Evolutionary conservation across 2,888 invertebrate species (phyloP).

Genomic region (Parnassius apollo): DNA sequence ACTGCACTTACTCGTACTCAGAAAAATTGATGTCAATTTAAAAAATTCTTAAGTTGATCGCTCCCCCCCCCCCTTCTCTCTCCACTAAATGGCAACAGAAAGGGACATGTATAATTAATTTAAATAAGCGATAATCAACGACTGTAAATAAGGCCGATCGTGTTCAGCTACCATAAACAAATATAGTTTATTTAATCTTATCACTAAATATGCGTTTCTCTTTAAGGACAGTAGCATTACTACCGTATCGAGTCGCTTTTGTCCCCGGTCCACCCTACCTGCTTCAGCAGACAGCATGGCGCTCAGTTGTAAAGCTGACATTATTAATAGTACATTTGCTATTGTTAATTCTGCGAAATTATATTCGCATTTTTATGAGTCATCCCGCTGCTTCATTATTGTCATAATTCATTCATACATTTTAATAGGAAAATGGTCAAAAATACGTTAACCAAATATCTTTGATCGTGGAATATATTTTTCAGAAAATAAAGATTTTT

Average conservation of each 20-base stretch:
- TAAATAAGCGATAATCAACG: too few relatives aligned
- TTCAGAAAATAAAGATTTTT: neutral
- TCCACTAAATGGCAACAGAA: too few relatives aligned
- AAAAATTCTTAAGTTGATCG: too few relatives aligned
- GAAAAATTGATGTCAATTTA: too few relatives aligned
- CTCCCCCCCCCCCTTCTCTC: too few relatives aligned
- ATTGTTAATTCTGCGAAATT: constrained; percentile 30
- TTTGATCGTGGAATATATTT: constrained; percentile 18
- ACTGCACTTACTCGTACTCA: too few relatives aligned
- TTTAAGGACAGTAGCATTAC: too few relatives aligned
- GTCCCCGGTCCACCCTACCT: constrained; percentile 3
- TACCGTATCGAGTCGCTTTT: neutral
- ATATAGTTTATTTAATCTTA: too few relatives aligned
- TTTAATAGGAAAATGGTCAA: constrained; percentile 28
- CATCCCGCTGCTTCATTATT: constrained; percentile 43
- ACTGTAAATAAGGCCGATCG: too few relatives aligned
- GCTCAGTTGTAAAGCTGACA: constrained; percentile 6
- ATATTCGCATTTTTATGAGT: constrained; percentile 27
- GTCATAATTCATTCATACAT: constrained; percentile 35
- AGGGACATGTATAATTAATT: too few relatives aligned
- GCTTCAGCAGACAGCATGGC: constrained; percentile 18
- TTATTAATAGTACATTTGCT: constrained; percentile 29
- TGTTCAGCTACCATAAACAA: too few relatives aligned
- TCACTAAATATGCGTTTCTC: too few relatives aligned
- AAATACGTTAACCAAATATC: constrained; percentile 12